phyloP scores from a whole-genome alignment of 2,797 vertebrate species.

The Poeciliopsis gracilis region DNA sequence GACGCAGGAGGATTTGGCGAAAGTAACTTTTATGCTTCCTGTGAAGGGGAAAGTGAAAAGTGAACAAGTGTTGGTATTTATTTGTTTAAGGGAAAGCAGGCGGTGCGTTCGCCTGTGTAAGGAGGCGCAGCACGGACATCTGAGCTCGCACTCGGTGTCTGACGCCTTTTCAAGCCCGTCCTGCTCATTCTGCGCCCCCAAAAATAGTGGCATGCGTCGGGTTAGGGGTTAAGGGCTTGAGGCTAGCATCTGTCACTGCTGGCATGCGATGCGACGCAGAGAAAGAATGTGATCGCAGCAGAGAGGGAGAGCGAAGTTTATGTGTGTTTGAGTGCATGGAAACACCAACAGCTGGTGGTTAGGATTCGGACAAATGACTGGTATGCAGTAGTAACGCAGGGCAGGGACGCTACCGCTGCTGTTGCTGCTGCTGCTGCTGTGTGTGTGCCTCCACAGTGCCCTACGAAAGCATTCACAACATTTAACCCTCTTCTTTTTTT shows the following conservation, averaged over 20 bases:
- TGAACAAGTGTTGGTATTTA: background rate
- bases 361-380: slow-evolving; percentile 89
- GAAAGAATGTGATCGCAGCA: slow-evolving; percentile 84
- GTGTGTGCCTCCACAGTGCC: slow-evolving; percentile 15
- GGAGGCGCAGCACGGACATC: slow-evolving; percentile 19
- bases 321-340: slow-evolving; percentile 69
- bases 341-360: slow-evolving; percentile 92
- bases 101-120: slow-evolving; percentile 6
- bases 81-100: background rate
- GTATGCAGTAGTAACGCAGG: slow-evolving; percentile 78
- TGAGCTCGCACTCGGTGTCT: slow-evolving; percentile 26
- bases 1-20: background rate
- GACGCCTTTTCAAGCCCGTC: slow-evolving; percentile 70
- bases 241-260: slow-evolving; percentile 90
- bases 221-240: slow-evolving; percentile 78
- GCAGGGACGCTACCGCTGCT: slow-evolving; percentile 42
- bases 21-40: slow-evolving; percentile 1
- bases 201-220: slow-evolving; percentile 75
- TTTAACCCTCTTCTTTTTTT: background rate
- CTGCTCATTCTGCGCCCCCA: slow-evolving; percentile 74
- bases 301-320: slow-evolving; percentile 53
- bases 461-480: background rate
- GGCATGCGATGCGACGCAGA: slow-evolving; percentile 82
- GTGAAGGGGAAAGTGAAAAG: background rate
- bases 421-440: slow-evolving; percentile 26